Percentiles rank a stretch among this genome's conserved stretches.
phyloP scores from a whole-genome alignment of 2,888 invertebrate genomes.

The Eristalinus sepulchralis region DNA sequence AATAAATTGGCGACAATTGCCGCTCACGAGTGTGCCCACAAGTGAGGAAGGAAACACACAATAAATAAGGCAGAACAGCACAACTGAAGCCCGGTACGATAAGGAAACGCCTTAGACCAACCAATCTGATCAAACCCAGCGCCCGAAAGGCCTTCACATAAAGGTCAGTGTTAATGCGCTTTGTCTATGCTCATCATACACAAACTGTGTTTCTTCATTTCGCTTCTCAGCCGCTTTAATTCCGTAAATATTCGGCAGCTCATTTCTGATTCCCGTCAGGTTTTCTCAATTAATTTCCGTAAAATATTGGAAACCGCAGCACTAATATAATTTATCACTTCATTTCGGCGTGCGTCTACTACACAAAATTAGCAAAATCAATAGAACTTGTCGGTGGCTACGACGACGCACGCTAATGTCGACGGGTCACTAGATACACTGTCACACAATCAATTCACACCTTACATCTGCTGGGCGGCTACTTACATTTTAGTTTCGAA shows the following conservation, averaged over 20 bases:
- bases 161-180: conserved; percentile 50
- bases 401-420: not conserved
- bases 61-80: not conserved
- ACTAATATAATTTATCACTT: conserved; percentile 13
- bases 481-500: conserved; percentile 38
- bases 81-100: not conserved
- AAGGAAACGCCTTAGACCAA: conserved; percentile 11
- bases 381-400: not conserved
- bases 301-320: not conserved
- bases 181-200: conserved; percentile 29
- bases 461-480: not conserved
- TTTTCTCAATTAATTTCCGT: not conserved
- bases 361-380: not conserved
- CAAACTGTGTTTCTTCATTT: not conserved
- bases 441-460: conserved; percentile 26
- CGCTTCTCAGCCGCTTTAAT: too few relatives aligned
- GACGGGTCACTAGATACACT: conserved; percentile 8
- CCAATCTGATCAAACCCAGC: not conserved
- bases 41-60: not conserved
- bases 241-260: not conserved
- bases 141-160: conserved; percentile 12
- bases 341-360: not conserved
- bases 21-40: not conserved
- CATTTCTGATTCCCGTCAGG: conserved; percentile 33
- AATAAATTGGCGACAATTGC: conserved; percentile 15